Base-by-base conservation (phyloP, 1,140 invertebrate species). In the Propsilocerus akamusi region DNA sequence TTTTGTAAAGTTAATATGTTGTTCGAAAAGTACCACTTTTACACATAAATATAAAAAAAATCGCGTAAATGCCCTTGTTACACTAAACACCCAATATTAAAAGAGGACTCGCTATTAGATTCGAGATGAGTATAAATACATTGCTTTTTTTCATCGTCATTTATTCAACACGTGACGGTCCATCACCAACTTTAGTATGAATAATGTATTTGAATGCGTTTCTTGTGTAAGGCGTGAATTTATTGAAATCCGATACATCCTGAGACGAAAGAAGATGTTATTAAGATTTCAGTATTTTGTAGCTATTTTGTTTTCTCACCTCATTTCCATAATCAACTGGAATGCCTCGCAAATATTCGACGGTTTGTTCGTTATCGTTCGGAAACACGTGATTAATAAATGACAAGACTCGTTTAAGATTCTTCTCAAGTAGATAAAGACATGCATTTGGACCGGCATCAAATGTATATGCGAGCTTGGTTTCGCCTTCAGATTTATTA, bases 401-500 rank as follows among this genome's bases (percentile, higher is more conserved):
- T 37, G 73, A 62, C 4, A 83, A 26, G 24, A 93, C 65, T 60
- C 72, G 67, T 4, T 78, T 63, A 1, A 95, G 76, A 68, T 85
- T 71, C 55, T 84, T 70, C 59, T 90, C 80, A 51, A 89, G 62
- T 17, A 94, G 64, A 69, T 87, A 97, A 0, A 97, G 61, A 63
- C 89, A 96, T 5, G 90, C 91, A 74, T 97, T 98, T 50, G 93
- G 88, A 10, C 95, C 95, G 52, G 94, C 94, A 77, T 98, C 94
- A 72, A 93, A 97, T 23, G 93, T 97, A 62, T 98, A 98, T 4
- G 90, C 89, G 4, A 86, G 83, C 64, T 78, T 83, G 23, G 66
- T 64, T 50, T 64, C 58, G 12, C 77, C 75, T 58, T 63, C 68
- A 23, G 69, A 59, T 22, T 75, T 67, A 66, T 98, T 97, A 59